Evolutionary conservation across 2,113 vertebrate species (phyloP).

Genomic region (Podarcis raffonei): DNA sequence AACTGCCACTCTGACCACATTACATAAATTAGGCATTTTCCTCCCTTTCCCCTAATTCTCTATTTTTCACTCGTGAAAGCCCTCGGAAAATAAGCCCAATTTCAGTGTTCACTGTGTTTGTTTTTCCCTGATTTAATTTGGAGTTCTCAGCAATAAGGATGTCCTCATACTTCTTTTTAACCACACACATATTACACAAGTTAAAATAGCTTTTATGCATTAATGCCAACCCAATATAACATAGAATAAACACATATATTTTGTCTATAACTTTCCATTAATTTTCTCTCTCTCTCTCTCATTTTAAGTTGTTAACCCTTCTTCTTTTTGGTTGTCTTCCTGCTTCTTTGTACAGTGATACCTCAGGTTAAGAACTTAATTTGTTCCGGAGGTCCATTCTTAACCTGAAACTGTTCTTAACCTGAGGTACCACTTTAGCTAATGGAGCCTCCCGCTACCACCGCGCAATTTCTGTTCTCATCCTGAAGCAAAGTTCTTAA

Average conservation of each 20-base stretch:
- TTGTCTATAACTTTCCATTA: neutral
- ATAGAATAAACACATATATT: neutral
- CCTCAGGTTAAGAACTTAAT: too few relatives aligned
- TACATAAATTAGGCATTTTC: neutral
- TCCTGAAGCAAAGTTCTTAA: too few relatives aligned
- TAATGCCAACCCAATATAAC: neutral
- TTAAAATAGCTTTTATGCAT: neutral
- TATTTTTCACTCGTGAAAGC: neutral
- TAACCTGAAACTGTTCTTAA: too few relatives aligned
- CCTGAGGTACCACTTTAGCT: too few relatives aligned
- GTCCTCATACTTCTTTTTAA: neutral
- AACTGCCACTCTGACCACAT: neutral
- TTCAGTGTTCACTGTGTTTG: neutral
- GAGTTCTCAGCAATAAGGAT: neutral
- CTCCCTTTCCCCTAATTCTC: neutral
- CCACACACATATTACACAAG: neutral
- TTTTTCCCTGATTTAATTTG: slow-evolving; percentile 2
- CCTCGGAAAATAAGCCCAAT: neutral
- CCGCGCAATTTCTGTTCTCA: too few relatives aligned
- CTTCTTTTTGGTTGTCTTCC: neutral
- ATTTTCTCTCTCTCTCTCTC: neutral
- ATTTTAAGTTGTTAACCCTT: neutral
- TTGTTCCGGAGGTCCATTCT: too few relatives aligned
- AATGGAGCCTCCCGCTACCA: too few relatives aligned
- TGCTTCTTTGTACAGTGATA: neutral